Conservation (phyloP, 30 jellyfish, hydroid and myxozoan species). For the Morbakka virulenta region DNA sequence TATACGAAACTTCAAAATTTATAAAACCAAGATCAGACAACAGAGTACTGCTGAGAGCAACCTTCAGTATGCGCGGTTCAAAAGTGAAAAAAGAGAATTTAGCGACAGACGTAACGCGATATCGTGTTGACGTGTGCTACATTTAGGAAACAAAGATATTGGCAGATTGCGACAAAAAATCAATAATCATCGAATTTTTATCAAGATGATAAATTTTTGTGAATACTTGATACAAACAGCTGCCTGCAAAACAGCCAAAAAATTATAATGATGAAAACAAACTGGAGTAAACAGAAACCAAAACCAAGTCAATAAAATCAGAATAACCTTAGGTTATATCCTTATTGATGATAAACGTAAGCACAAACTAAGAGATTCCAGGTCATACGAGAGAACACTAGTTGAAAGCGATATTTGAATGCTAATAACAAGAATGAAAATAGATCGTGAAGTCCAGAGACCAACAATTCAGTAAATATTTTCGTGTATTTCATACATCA, state of each 20-base stretch:
- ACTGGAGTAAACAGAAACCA: constrained; percentile 9
- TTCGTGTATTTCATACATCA: too few species aligned
- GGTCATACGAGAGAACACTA: constrained; percentile 35
- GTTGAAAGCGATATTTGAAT: constrained; percentile 25
- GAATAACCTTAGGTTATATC: constrained; percentile 15
- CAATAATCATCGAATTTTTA: constrained; percentile 22
- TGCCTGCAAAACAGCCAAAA: constrained; percentile 29
- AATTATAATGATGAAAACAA: too few species aligned
- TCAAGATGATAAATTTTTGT: constrained; percentile 17
- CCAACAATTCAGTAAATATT: too few species aligned
- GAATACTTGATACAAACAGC: constrained; percentile 24
- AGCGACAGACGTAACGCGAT: constrained; percentile 25
- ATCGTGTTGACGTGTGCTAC: constrained; percentile 19
- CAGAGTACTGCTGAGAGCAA: constrained; percentile 25
- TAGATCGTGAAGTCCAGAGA: too few species aligned
- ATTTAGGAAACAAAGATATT: constrained; percentile 8
- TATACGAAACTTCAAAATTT: too few species aligned
- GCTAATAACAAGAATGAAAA: constrained; percentile 17
- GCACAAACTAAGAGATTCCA: constrained; percentile 14
- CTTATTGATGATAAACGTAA: neutral
- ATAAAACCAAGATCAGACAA: too few species aligned
- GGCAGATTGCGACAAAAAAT: constrained; percentile 14
- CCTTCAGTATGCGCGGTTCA: constrained; percentile 24
- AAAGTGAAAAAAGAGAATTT: constrained; percentile 10
- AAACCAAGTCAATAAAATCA: constrained; percentile 33